Percentiles rank a stretch among this genome's conserved stretches.
phyloP scores from a whole-genome alignment of 1,140 invertebrate species.

The Trichoplusia ni region DNA sequence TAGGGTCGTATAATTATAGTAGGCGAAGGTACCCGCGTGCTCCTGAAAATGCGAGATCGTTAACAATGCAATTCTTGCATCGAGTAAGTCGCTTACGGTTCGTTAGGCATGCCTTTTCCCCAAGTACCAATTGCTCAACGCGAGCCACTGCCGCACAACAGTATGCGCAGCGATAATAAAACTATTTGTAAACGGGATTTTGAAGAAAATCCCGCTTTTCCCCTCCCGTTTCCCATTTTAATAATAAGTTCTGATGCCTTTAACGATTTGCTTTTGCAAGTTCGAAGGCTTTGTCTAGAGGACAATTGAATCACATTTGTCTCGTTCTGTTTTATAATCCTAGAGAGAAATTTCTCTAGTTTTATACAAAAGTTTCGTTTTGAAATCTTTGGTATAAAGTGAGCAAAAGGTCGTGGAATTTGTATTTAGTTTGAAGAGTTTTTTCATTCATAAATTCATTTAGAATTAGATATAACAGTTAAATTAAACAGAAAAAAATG shows the following conservation, averaged over 20 bases:
- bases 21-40: neutral
- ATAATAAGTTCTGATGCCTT: neutral
- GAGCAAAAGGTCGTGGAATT: too few species aligned
- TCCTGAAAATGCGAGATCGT: neutral
- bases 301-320: conserved; percentile 21
- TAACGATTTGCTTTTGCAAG: neutral
- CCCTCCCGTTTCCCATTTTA: neutral
- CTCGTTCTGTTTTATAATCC: neutral
- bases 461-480: too few species aligned
- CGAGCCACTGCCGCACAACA: neutral
- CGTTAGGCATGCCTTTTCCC: neutral
- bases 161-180: too few species aligned
- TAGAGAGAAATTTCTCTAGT: neutral
- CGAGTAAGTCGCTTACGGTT: conserved; percentile 10
- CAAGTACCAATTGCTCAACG: conserved; percentile 1
- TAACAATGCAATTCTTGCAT: neutral
- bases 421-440: too few species aligned
- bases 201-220: neutral
- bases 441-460: too few species aligned
- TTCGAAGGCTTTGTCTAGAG: conserved; percentile 3
- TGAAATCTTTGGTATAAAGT: too few species aligned
- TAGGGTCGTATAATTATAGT: too few species aligned
- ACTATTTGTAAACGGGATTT: neutral
- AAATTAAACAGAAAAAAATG: too few species aligned
- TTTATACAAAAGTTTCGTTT: neutral